Evolutionary conservation across 2,888 invertebrate genomes (phyloP).

Genomic region (Chironomus tentans): DNA sequence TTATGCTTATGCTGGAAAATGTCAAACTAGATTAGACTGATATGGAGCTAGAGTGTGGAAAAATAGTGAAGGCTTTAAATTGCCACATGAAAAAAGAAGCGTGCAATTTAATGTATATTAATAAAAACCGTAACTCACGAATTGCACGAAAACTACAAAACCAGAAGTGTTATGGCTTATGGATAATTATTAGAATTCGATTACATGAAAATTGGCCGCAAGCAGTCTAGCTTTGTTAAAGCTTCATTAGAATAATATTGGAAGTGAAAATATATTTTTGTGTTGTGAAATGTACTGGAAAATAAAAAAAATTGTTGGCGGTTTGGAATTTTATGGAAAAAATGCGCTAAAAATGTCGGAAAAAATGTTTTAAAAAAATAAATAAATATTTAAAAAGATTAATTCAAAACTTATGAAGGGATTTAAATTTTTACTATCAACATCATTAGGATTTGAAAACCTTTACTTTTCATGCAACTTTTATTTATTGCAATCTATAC

Average conservation of each 20-base stretch:
- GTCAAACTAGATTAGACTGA: constrained; percentile 14
- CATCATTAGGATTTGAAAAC: no score
- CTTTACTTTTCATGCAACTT: no score
- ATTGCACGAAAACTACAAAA: neutral
- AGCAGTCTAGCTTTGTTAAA: neutral
- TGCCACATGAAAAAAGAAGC: neutral
- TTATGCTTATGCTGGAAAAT: neutral
- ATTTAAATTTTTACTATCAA: no score
- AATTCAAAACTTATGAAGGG: no score
- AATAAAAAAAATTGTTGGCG: no score
- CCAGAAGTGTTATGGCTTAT: neutral
- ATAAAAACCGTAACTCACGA: constrained; percentile 5
- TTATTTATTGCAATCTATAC: no score
- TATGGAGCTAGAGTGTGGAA: neutral
- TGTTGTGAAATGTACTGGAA: no score
- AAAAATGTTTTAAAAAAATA: no score
- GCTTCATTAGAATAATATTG: neutral
- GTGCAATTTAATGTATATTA: neutral
- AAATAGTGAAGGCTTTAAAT: neutral
- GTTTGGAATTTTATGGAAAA: no score
- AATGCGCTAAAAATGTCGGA: no score
- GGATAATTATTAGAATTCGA: constrained; percentile 2
- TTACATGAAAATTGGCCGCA: neutral
- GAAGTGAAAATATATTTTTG: neutral
- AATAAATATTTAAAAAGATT: no score